Evolutionary conservation across 2,797 vertebrate species (phyloP), one percentile per base, ranked within the genome.

Genomic region (Serranus cabrilla): DNA sequence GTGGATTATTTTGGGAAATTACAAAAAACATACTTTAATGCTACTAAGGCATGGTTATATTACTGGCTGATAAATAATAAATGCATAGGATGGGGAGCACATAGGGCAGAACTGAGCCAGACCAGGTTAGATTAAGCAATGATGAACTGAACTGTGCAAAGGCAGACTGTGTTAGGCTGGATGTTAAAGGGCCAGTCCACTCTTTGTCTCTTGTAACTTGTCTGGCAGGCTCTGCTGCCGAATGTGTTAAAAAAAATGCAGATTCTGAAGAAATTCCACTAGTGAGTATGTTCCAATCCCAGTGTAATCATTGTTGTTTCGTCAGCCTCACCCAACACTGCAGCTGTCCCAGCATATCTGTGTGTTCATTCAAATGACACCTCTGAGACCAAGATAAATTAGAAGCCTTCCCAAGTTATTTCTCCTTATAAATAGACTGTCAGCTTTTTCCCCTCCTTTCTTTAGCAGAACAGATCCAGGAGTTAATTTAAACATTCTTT

Each of bases 401-500:
- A 94, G 87, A 78, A 82, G 66, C 80, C 89, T 87, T 91, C 85
- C 85, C 73, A 81, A 88, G 93, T 94, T 95, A 94, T 94, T 94
- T 92, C 89, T 90, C 84, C 89, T 91, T 90, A 92, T 93, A 95
- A 95, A 94, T 89, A 92, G 87, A 87, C 88, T 92, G 92, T 93
- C 92, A 91, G 86, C 83, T 76, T 72, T 78, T 70, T 8, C 68
- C 61, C 82, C 81, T 81, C 82, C 83, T 87, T 86, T 84, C 78
- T 84, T 84, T 78, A 80, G 87, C 72, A 86, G 73, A 89, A 91
- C 78, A 93, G 85, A 94, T 90, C 76, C 83, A 72, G 63, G 86
- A 93, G 93, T 94, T 94, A 88, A 95, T 94, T 93, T 93, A 94
- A 92, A 94, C 90, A 93, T 94, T 94, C 88, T 90, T 91, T 92